Base-by-base conservation (phyloP, 2,888 invertebrate species). In the Masnerella sp. region DNA sequence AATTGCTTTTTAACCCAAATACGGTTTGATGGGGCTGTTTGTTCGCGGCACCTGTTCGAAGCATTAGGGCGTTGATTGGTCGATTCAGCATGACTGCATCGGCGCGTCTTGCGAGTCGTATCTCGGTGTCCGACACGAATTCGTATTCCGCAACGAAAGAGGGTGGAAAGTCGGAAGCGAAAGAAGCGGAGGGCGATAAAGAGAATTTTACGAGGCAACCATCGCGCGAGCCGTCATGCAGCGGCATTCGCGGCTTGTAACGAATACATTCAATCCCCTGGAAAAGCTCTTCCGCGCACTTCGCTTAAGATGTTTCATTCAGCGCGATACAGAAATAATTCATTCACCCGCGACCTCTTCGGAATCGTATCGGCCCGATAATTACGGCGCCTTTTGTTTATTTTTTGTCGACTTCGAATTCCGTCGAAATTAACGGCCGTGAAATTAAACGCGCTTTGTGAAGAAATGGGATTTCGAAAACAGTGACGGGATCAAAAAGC, bases 191-290 rank as follows among this genome's bases (percentile, higher is more conserved):
- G 64, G 69, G 69, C 18, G 74, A 74, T 74, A 70, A 74, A 70
- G 65, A 61, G 74, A 67, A 65, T 74, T 74, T 70, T 70, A 74
- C 70, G 65, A 74, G 65, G 56, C 64, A 49, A 20, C 74, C 68
- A 64, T 74, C 64, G 64, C 52, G 56, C 20, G 56, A 67, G 30
- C 49, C 70, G 61, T 71, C 70, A 65, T 74, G 62, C 59, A 51
- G 65, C 67, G 67, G 64, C 70, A 68, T 78, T 76, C 76, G 72
- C 59, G 75, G 73, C 72, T 78, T 75, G 75, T 78, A 78, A 77
- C 78, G 78, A 77, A 77, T 78, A 76, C 78, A 76, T 78, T 78
- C 74, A 78, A 70, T 70, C 61, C 70, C 20, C 61, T 56, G 34
- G 65, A 49, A 70, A 67, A 51, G 43, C 56, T 32, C 61, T 65